Base-by-base conservation (phyloP, 2,113 vertebrate genomes). In the Menura novaehollandiae region DNA sequence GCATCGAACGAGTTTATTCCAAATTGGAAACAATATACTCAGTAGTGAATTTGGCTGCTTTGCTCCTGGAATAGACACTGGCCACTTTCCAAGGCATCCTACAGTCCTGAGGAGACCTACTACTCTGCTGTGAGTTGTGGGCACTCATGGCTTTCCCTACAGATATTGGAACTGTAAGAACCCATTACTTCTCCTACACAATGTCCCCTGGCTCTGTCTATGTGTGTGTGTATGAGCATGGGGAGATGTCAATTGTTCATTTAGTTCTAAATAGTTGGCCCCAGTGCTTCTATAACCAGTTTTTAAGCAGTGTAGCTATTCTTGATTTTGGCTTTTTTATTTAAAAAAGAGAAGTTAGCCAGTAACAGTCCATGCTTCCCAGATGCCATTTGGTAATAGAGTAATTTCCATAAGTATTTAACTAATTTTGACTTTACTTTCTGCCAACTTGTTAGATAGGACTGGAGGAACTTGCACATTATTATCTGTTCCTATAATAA, bases 121-220 rank as follows among this genome's bases (percentile, higher is more conserved):
- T 62, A 13, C 28, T 88, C 41, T 41, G n/a, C 51, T 78, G 37
- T 10, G 44, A 73, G 16, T 24, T 15, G 5, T 22, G 41, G 9
- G 30, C 10, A 26, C 21, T 37, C 0, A 0, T 1, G 4, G 8
- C 14, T 69, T 60, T 69, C 64, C 56, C 35, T 66, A 5, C 22
- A 75, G 73, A 55, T 7, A 28, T 1, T 28, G 27, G 46, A 77
- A 44, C 37, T 35, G 21, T 39, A 49, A 56, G 64, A 74, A 56
- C 8, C 15, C 20, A 4, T 64, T 32, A 14, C 5, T 21, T 60
- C 58, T 86, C 8, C 27, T 11, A 28, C 19, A 15, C 4, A 37
- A 12, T 2, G 10, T 58, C 19, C 74, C 68, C 43, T 66, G 64
- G 5, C 37, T 71, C 78, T 69, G 17, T 16, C 13, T 77, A 1